A percentile compares a stretch with the other conserved stretches of the same genome.
These are phyloP conservation scores for Nemapogon koenigi DNA, from an alignment of 2,888 invertebrate genomes.

Conservation along the genomic window DNA sequence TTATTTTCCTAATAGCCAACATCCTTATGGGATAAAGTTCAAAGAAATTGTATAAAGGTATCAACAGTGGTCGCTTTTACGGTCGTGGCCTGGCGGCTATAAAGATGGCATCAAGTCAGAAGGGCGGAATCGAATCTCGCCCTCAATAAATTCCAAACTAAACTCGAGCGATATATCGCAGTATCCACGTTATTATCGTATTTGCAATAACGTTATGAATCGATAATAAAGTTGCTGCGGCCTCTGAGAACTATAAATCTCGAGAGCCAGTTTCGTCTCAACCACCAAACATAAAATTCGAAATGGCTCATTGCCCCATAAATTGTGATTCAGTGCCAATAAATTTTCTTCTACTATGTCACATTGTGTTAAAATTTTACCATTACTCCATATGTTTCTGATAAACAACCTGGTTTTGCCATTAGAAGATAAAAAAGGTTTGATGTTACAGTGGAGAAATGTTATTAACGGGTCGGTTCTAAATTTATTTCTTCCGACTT, in stretches of 20 bases:
- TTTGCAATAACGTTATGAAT: constrained; percentile 5
- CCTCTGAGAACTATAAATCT: constrained; percentile 8
- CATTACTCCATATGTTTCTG: constrained; percentile 4
- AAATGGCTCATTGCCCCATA: constrained; percentile 18
- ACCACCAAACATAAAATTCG: constrained; percentile 7
- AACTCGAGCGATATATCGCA: constrained; percentile 1
- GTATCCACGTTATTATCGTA: constrained; percentile 1
- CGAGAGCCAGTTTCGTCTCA: constrained; percentile 6
- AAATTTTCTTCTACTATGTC: constrained; percentile 22
- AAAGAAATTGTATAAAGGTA: no score
- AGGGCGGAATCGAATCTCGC: constrained; percentile 5
- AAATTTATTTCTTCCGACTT: constrained; percentile 8
- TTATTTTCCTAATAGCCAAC: no score
- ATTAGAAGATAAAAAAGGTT: not conserved
- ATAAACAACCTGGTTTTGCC: not conserved
- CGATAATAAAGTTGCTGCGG: constrained; percentile 9
- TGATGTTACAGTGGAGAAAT: not conserved
- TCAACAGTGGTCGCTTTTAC: constrained; percentile 8
- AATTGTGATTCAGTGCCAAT: constrained; percentile 26
- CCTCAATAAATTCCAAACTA: constrained; percentile 6
- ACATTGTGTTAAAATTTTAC: constrained; percentile 6
- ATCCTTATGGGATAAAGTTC: no score
- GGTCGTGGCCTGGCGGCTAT: constrained; percentile 1
- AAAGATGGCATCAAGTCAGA: constrained; percentile 5
- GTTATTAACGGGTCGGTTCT: not conserved